Percentiles rank a stretch among this genome's conserved stretches.
phyloP scores from a whole-genome alignment of 2,113 vertebrate species.

The Toxotes chatareus region DNA sequence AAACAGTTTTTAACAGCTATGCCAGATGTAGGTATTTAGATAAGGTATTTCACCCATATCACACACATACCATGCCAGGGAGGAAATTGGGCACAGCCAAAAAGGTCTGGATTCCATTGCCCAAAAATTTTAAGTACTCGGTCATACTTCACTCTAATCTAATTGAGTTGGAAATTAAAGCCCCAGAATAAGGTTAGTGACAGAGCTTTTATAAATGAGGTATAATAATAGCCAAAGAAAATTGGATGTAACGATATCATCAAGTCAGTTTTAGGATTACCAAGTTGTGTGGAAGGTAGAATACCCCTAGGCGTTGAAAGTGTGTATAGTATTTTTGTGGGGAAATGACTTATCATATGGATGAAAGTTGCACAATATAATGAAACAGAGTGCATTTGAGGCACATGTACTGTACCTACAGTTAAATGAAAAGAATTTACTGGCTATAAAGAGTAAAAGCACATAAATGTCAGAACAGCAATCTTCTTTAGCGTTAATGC shows the following conservation, averaged over 20 bases:
- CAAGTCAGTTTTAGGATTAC: constrained; percentile 53
- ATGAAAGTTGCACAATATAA: not conserved
- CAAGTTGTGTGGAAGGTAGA: constrained; percentile 20
- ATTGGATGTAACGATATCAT: constrained; percentile 70
- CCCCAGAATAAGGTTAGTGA: constrained; percentile 75
- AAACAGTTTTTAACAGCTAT: constrained; percentile 1
- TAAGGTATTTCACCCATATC: constrained; percentile 38
- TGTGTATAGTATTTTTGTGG: not conserved
- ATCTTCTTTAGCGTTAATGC: not conserved
- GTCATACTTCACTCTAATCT: constrained; percentile 75
- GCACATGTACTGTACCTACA: not conserved
- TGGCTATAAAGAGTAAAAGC: constrained; percentile 5
- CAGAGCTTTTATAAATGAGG: constrained; percentile 80
- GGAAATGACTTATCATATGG: not conserved
- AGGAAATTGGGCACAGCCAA: constrained; percentile 62
- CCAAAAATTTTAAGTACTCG: constrained; percentile 59
- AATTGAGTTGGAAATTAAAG: constrained; percentile 79
- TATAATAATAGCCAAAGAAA: constrained; percentile 77
- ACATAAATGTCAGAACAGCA: not conserved
- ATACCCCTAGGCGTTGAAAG: constrained; percentile 16
- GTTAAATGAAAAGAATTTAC: not conserved
- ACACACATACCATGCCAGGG: constrained; percentile 23
- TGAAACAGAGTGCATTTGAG: not conserved
- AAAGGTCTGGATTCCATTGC: constrained; percentile 51
- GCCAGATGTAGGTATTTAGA: constrained; percentile 38